These are phyloP conservation scores for Rhea pennata DNA, from an alignment of 2,113 vertebrate species.

Conservation along the genomic window DNA sequence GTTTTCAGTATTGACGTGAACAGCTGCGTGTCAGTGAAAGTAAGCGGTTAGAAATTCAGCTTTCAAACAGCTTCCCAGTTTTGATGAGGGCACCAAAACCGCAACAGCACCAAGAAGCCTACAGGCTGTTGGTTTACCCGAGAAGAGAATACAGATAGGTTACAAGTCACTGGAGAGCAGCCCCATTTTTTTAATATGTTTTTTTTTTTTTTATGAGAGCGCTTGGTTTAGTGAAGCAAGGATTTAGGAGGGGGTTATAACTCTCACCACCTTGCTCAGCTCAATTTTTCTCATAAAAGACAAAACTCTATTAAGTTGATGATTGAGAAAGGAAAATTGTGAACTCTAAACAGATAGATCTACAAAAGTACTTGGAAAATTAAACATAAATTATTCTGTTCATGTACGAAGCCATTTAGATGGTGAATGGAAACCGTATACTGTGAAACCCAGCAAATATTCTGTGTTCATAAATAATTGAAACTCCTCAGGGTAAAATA, in stretches of 20 bases:
- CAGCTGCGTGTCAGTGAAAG: neutral
- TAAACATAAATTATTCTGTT: conserved; percentile 25
- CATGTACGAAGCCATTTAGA: conserved; percentile 17
- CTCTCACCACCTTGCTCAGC: neutral
- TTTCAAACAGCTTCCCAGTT: neutral
- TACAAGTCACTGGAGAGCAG: neutral
- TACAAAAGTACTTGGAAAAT: neutral
- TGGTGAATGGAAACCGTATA: conserved; percentile 41
- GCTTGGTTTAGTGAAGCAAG: neutral
- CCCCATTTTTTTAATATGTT: neutral
- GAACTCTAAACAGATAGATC: neutral
- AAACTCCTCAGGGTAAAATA: conserved; percentile 50
- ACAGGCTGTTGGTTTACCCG: neutral
- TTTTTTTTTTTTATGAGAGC: neutral
- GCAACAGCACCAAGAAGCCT: neutral
- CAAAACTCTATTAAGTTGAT: neutral
- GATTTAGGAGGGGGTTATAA: neutral
- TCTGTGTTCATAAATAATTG: conserved; percentile 52
- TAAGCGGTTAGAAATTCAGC: neutral
- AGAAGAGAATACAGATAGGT: neutral
- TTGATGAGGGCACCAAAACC: neutral
- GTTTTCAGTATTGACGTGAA: neutral
- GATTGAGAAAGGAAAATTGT: neutral
- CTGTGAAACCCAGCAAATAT: conserved; percentile 39
- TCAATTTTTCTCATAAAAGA: neutral